Conservation (phyloP, 2,797 vertebrate genomes). For the Siniperca scherzeri region DNA sequence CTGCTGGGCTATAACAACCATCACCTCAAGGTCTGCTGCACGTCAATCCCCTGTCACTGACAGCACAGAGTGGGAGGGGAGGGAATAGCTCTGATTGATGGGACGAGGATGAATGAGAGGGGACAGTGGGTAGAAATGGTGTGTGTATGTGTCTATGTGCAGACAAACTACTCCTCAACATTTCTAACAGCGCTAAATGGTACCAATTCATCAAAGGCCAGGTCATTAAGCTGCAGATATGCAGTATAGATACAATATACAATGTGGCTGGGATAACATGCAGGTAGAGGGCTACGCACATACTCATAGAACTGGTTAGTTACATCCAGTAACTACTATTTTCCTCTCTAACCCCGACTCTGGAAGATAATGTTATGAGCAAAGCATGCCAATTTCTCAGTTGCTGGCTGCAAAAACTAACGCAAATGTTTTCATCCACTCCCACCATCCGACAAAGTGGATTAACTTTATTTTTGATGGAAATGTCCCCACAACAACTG, state of each 20-base stretch:
- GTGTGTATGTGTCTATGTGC: constrained; percentile 13
- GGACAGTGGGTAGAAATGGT: background rate
- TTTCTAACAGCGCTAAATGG: background rate
- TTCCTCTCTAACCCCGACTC: too few species aligned
- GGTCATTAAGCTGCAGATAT: background rate
- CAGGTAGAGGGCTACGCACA: too few species aligned
- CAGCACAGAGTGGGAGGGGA: constrained; percentile 10
- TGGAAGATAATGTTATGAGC: too few species aligned
- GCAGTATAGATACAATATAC: background rate
- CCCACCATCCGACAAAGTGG: too few species aligned
- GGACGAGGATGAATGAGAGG: constrained; percentile 16
- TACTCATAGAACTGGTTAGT: too few species aligned
- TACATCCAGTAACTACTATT: too few species aligned
- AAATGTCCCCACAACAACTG: too few species aligned
- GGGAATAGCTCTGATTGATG: constrained; percentile 25
- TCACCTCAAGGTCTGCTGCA: constrained; percentile 33
- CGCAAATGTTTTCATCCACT: too few species aligned
- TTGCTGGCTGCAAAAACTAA: too few species aligned
- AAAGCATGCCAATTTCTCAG: too few species aligned
- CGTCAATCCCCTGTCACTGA: constrained; percentile 27
- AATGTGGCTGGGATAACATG: too few species aligned
- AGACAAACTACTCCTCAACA: background rate
- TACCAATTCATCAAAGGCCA: background rate
- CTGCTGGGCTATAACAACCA: constrained; percentile 35
- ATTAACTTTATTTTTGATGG: too few species aligned